A percentile compares a stretch with the other conserved stretches of the same genome.
Conservation (phyloP, 2,113 vertebrate genomes). For the Acanthochromis polyacanthus region DNA sequence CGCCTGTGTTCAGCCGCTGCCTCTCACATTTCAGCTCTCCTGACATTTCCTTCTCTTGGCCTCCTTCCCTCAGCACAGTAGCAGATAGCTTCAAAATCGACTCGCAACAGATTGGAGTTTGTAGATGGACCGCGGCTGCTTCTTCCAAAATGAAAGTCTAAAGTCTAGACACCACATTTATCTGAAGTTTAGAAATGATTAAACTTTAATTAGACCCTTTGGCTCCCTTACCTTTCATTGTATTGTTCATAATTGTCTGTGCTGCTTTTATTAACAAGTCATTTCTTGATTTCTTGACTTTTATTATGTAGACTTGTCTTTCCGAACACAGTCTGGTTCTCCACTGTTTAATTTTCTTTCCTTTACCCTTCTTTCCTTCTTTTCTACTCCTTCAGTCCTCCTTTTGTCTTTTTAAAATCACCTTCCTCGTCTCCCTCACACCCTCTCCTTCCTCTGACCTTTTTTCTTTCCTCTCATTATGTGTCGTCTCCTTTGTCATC, state of each 20-base stretch:
- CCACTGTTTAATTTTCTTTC: conserved; percentile 23
- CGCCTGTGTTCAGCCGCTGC: background rate
- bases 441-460: background rate
- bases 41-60: conserved; percentile 17
- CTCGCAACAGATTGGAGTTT: conserved; percentile 29
- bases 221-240: conserved; percentile 20
- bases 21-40: conserved; percentile 19
- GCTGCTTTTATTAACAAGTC: conserved; percentile 13
- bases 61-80: conserved; percentile 19
- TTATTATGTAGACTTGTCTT: background rate
- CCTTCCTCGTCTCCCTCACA: background rate
- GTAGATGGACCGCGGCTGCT: background rate
- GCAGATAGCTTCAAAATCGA: conserved; percentile 54
- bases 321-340: background rate
- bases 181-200: conserved; percentile 29
- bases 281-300: conserved; percentile 22
- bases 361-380: background rate
- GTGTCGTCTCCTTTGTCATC: background rate
- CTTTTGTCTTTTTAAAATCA: background rate
- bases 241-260: conserved; percentile 15
- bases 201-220: conserved; percentile 45
- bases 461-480: background rate
- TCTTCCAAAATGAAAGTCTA: conserved; percentile 25
- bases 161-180: conserved; percentile 26
- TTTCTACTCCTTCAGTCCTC: background rate